Conservation (phyloP, 2,888 invertebrate genomes). For the Lithophane leautieri region DNA sequence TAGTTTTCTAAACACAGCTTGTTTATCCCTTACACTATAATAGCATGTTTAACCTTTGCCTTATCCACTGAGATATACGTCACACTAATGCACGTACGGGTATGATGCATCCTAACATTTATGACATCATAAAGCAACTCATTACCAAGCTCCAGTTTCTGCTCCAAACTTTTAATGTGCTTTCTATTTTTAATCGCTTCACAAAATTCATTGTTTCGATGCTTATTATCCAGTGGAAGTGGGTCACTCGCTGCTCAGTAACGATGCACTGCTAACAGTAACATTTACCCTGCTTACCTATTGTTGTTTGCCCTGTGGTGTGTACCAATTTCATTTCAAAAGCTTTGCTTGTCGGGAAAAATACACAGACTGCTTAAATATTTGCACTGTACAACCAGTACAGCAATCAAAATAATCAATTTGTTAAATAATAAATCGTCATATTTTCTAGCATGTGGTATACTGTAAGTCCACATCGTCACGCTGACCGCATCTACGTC, state of each 20-base stretch:
- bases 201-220: slow-evolving; percentile 60
- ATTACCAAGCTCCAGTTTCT: slow-evolving; percentile 41
- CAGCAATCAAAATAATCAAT: slow-evolving; percentile 28
- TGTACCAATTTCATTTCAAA: slow-evolving; percentile 55
- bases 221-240: slow-evolving; percentile 59
- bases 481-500: slow-evolving; percentile 43
- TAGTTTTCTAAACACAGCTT: background rate
- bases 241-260: slow-evolving; percentile 53
- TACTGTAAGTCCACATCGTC: slow-evolving; percentile 30
- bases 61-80: background rate
- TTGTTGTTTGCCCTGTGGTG: slow-evolving; percentile 38
- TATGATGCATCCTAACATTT: slow-evolving; percentile 24
- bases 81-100: background rate
- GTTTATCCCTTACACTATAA: background rate
- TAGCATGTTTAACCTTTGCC: background rate
- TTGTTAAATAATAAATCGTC: slow-evolving; percentile 19
- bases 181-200: slow-evolving; percentile 57
- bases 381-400: slow-evolving; percentile 23
- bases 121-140: slow-evolving; percentile 51
- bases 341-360: slow-evolving; percentile 34
- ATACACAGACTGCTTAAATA: slow-evolving; percentile 37
- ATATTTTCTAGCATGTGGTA: slow-evolving; percentile 26
- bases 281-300: slow-evolving; percentile 54
- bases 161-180: slow-evolving; percentile 53
- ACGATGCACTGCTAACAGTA: slow-evolving; percentile 53